Evolutionary conservation across 1,140 invertebrate species (phyloP).

Genomic region (Philotrypesis tridentata): DNA sequence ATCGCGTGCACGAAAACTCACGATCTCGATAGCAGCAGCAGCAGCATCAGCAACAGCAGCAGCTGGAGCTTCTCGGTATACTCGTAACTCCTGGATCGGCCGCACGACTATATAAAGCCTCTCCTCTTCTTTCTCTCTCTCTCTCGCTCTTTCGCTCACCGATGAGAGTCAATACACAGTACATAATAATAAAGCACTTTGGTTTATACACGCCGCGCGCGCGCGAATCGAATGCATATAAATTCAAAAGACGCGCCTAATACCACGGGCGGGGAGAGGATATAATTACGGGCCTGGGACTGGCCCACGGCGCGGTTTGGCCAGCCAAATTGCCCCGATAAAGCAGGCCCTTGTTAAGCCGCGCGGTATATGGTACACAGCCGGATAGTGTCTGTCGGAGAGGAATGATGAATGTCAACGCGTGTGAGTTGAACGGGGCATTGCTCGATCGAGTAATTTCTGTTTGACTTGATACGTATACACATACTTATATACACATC

Average conservation of each 20-base stretch:
- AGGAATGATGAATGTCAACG: too few species aligned
- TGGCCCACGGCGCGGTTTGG: neutral
- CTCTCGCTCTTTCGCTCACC: too few species aligned
- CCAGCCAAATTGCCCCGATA: neutral
- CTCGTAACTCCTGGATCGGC: neutral
- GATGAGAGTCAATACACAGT: too few species aligned
- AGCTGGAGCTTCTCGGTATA: neutral
- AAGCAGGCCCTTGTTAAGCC: neutral
- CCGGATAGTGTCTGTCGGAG: too few species aligned
- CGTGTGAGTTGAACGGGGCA: too few species aligned
- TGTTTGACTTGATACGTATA: too few species aligned
- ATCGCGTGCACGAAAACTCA: neutral
- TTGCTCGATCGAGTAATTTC: too few species aligned
- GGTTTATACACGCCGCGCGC: too few species aligned
- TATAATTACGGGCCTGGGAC: neutral
- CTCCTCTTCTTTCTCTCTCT: too few species aligned
- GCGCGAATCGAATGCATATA: neutral
- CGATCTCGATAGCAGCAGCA: neutral
- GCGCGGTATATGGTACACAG: too few species aligned
- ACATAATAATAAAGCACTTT: neutral
- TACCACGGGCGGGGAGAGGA: neutral
- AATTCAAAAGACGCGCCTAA: slow-evolving; percentile 2
- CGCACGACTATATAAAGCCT: neutral
- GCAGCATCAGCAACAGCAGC: neutral
- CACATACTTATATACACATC: too few species aligned